These are phyloP conservation scores for Proterorhinus semilunaris DNA, from an alignment of 2,113 vertebrate species.

Conservation along the genomic window DNA sequence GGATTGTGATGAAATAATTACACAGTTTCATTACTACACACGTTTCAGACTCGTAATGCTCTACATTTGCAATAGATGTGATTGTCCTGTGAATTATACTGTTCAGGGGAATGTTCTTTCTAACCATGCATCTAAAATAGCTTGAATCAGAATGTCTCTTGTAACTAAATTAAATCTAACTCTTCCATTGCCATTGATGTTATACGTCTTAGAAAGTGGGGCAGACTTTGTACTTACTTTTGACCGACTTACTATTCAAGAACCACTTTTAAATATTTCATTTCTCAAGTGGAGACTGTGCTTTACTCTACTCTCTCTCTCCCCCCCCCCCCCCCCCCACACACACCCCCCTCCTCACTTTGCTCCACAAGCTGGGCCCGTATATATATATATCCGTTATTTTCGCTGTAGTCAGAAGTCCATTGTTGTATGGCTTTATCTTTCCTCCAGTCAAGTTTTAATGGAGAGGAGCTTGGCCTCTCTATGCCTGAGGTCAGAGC, in stretches of 20 bases:
- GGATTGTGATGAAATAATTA: too few species aligned
- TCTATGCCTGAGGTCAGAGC: not conserved
- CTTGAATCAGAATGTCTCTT: not conserved
- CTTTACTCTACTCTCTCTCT: not conserved
- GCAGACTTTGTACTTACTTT: not conserved
- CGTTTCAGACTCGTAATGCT: too few species aligned
- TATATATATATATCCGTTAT: not conserved
- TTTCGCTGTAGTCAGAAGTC: not conserved
- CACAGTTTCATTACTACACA: too few species aligned
- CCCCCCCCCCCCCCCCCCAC: too few species aligned
- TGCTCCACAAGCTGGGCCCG: not conserved
- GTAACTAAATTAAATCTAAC: not conserved
- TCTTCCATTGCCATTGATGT: not conserved
- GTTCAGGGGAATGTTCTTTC: not conserved
- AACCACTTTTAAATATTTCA: conserved; percentile 1
- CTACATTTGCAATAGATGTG: not conserved
- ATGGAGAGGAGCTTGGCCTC: not conserved
- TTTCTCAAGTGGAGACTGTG: not conserved
- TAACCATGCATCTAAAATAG: not conserved
- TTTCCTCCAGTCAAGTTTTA: conserved; percentile 2
- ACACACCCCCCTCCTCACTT: not conserved
- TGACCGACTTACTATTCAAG: conserved; percentile 7
- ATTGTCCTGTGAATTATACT: not conserved
- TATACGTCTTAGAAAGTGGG: not conserved
- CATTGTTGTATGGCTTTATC: not conserved